Base-by-base conservation (phyloP, 2,888 invertebrate genomes). In the Pachycephus smyrnensis region DNA sequence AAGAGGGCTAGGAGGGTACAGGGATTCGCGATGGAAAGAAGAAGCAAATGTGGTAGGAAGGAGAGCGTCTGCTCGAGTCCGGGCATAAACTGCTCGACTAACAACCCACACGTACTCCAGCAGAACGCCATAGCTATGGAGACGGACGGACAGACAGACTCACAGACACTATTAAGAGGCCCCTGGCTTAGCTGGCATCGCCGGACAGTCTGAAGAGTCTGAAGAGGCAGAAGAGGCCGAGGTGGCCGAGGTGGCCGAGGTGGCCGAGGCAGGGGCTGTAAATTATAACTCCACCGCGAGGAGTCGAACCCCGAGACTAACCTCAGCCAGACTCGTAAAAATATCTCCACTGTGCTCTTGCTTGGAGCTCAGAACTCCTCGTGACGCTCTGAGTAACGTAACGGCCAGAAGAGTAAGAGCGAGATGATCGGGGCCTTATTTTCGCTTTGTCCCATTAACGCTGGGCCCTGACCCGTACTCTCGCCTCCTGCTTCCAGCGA, bases 231-330 rank as follows among this genome's bases (percentile, higher is more conserved):
- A 69, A 12, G 69, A 12, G 71, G 32, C 31, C 4, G 71, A 30
- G 71, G 71, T 30, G 71, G 31, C 71, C n/a, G 71, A 71, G 71
- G 71, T 31, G 71, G 31, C 12, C 31, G 74, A 74, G 36, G 74
- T 30, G 37, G 74, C 23, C 33, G 74, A 74, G 74, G 74, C 74
- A 74, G 74, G 87, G 89, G 88, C 88, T 89, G 90, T 90, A 89
- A 90, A 89, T 89, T 87, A 90, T 90, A 90, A 90, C 88, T 90
- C 90, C 89, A 90, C 89, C 88, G 89, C 88, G 90, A 89, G 89
- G 88, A 89, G 88, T 89, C 90, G 88, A 89, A 89, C 87, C 33
- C 79, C 81, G 82, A 79, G 80, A 76, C 79, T 77, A 79, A 77
- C 81, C 75, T 80, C 76, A 75, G 73, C 73, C 75, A 81, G 86